phyloP scores from a whole-genome alignment of 2,113 vertebrate genomes.

The Mellivora capensis region DNA sequence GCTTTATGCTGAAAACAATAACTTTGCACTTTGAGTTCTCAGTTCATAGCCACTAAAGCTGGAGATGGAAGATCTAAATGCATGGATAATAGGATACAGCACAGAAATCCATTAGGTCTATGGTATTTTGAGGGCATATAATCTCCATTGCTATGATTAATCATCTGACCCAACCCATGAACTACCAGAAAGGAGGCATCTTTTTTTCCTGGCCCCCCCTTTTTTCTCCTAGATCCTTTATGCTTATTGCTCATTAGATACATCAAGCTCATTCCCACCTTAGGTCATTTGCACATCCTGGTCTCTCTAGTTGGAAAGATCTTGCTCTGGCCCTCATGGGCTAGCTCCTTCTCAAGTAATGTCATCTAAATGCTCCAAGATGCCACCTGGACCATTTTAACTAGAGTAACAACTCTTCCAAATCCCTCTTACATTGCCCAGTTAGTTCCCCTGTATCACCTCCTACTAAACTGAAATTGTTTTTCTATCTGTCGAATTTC shows the following conservation, averaged over 20 bases:
- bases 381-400: neutral
- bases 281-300: neutral
- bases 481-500: neutral
- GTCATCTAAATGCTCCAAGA: neutral
- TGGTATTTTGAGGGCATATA: neutral
- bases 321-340: neutral
- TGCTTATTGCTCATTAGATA: neutral
- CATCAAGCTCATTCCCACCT: neutral
- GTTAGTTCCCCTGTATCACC: neutral
- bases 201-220: neutral
- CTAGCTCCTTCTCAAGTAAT: neutral
- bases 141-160: neutral
- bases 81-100: no score
- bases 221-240: neutral
- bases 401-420: neutral
- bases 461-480: neutral
- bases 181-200: neutral
- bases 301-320: neutral
- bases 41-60: neutral
- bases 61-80: neutral
- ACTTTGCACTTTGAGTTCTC: neutral
- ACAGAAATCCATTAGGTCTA: neutral
- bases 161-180: neutral
- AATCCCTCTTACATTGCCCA: neutral
- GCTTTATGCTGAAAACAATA: neutral